Percentiles rank a stretch among this genome's conserved stretches.
These are phyloP conservation scores for Tursiops truncatus DNA, from an alignment of 2,113 vertebrate species.

Conservation along the genomic window DNA sequence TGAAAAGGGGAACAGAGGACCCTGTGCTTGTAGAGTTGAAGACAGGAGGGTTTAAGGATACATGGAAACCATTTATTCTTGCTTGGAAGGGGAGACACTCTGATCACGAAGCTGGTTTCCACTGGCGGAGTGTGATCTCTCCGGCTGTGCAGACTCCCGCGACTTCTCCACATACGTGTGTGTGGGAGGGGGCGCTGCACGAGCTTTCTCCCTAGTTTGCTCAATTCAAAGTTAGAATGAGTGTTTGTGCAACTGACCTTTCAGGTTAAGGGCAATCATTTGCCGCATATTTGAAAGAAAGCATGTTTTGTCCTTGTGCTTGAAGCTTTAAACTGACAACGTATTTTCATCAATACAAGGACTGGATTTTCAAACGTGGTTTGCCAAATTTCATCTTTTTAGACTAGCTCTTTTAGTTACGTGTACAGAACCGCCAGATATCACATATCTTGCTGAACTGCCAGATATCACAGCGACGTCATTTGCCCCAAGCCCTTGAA, in stretches of 20 bases:
- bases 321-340: not conserved
- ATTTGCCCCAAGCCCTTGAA: not conserved
- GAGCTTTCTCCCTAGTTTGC: not conserved
- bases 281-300: not conserved
- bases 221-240: not conserved
- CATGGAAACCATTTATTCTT: not conserved
- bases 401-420: not conserved
- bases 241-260: not conserved
- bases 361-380: not conserved
- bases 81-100: not conserved
- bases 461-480: not conserved
- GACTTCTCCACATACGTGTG: not conserved
- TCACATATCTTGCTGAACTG: not conserved
- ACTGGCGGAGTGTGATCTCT: not conserved
- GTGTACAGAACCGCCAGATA: not conserved
- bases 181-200: rapidly evolving
- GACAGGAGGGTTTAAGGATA: not conserved
- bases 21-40: not conserved
- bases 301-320: not conserved
- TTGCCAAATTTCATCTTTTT: constrained; percentile 17
- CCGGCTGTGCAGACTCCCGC: not conserved
- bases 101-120: not conserved
- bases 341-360: not conserved
- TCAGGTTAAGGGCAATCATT: not conserved
- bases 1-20: not conserved